Conservation (phyloP, 2,113 vertebrate genomes). For the Corythaixoides concolor region DNA sequence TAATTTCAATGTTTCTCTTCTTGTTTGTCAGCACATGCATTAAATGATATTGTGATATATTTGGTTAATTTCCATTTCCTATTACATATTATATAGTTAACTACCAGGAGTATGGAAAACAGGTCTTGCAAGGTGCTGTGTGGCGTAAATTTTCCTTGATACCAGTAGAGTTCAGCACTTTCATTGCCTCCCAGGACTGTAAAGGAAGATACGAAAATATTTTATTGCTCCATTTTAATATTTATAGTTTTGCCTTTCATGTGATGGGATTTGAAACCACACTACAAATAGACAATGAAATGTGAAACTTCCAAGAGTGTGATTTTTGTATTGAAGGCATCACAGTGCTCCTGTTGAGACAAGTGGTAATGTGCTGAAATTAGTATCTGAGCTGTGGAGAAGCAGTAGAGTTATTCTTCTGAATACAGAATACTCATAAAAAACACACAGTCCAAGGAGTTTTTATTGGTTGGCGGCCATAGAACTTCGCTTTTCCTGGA, state of each 20-base stretch:
- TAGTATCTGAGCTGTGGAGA: not conserved
- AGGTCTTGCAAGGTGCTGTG: not conserved
- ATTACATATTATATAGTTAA: not conserved
- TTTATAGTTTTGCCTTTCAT: constrained; percentile 3
- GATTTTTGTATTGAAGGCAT: not conserved
- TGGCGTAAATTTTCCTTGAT: not conserved
- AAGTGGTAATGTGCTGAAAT: not conserved
- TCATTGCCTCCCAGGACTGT: not conserved
- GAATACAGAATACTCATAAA: not conserved
- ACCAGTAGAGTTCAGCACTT: not conserved
- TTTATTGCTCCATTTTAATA: constrained; percentile 24
- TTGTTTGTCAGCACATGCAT: not conserved
- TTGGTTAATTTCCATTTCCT: not conserved
- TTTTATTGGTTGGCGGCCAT: constrained; percentile 37
- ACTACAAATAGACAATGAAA: not conserved
- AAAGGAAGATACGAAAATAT: not conserved
- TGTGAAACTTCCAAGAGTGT: not conserved
- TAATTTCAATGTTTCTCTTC: not conserved
- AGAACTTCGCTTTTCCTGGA: not conserved
- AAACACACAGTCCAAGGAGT: not conserved
- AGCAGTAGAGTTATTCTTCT: not conserved
- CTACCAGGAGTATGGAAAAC: not conserved
- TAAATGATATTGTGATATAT: not conserved
- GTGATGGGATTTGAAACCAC: not conserved
- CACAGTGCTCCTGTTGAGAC: not conserved